Conservation (phyloP, 2,888 invertebrate genomes). For the Pharmacophagus antenor region DNA sequence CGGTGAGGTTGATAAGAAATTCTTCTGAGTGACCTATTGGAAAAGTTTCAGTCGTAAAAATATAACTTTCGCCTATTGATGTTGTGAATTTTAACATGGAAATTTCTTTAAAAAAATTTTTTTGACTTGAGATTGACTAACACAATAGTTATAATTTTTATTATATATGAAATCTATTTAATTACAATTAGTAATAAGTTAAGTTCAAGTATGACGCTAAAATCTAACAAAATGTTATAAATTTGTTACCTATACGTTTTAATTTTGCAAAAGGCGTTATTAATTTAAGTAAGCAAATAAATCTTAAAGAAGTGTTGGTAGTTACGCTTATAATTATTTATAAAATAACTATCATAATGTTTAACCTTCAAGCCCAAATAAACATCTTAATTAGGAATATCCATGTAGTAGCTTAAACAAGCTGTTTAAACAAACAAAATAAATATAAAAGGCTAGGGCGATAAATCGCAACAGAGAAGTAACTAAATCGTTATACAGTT, state of each 20-base stretch:
- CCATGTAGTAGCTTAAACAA: neutral
- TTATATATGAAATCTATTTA: neutral
- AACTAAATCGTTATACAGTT: slow-evolving; percentile 78
- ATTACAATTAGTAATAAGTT: neutral
- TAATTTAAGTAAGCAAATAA: neutral
- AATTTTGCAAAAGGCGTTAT: neutral
- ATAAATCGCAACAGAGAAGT: slow-evolving; percentile 77
- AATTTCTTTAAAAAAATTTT: neutral
- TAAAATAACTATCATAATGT: neutral
- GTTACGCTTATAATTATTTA: neutral
- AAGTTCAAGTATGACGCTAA: neutral
- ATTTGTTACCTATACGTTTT: neutral
- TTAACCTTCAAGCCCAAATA: neutral
- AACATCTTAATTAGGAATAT: slow-evolving; percentile 3
- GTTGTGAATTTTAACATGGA: slow-evolving; percentile 4
- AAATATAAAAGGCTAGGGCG: slow-evolving; percentile 73
- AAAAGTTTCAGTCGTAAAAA: slow-evolving; percentile 8
- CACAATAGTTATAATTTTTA: neutral
- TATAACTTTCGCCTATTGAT: slow-evolving; percentile 3
- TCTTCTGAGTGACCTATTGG: slow-evolving; percentile 21
- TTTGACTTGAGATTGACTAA: neutral
- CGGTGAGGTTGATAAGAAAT: slow-evolving; percentile 33
- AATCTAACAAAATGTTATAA: neutral
- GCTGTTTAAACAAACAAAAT: slow-evolving; percentile 48
- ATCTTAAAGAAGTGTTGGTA: too few species aligned